Percentiles rank a stretch among this genome's conserved stretches.
phyloP scores from a whole-genome alignment of 2,113 vertebrate genomes.

The Ibidorhyncha struthersii region DNA sequence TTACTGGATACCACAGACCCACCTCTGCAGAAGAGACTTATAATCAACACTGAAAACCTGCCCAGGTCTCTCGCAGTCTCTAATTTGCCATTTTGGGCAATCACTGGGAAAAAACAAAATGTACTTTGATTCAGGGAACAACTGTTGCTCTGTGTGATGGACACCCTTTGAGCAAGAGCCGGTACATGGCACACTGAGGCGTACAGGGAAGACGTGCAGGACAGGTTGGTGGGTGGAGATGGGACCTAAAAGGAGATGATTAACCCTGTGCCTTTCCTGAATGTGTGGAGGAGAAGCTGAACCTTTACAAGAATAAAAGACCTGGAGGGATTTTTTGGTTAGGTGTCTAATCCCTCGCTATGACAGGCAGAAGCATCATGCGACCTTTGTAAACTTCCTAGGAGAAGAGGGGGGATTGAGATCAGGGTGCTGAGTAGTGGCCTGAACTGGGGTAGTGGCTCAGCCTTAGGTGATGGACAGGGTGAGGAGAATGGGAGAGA shows the following conservation, averaged over 20 bases:
- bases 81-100: neutral
- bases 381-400: neutral
- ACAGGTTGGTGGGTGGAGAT: neutral
- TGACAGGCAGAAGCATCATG: neutral
- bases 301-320: neutral
- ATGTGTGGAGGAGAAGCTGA: neutral
- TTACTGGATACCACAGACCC: neutral
- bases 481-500: neutral
- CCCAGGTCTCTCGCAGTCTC: neutral
- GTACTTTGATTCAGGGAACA: neutral
- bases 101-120: neutral
- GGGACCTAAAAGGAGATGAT: neutral
- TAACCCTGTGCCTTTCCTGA: neutral
- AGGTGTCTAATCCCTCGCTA: neutral
- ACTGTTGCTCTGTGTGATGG: neutral
- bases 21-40: neutral
- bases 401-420: neutral
- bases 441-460: neutral
- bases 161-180: neutral
- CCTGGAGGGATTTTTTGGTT: neutral
- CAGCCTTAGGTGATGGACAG: neutral
- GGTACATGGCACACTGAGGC: accelerated
- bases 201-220: neutral
- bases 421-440: neutral
- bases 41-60: neutral